phyloP scores from a whole-genome alignment of 2,113 vertebrate species.

The Xenopus laevis region DNA sequence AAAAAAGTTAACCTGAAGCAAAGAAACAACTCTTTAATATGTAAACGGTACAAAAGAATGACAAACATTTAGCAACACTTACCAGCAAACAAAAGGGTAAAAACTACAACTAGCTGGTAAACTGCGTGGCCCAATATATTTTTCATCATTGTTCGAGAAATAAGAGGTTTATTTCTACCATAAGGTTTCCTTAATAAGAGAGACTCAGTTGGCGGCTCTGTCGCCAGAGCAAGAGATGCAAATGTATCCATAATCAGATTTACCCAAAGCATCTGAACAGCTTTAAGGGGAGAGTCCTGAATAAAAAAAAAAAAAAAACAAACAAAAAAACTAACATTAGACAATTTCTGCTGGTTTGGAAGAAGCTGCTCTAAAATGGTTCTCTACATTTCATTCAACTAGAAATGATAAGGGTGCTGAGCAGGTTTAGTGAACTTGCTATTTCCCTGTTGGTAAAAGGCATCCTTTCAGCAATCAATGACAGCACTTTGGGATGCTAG shows the following conservation, averaged over 20 bases:
- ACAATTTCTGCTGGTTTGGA: too few species aligned
- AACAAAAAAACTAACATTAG: too few species aligned
- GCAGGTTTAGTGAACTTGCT: too few species aligned
- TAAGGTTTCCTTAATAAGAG: slow-evolving; percentile 93
- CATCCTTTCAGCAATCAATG: too few species aligned
- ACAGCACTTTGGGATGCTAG: too few species aligned
- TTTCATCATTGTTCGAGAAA: slow-evolving; percentile 99
- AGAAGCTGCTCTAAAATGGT: too few species aligned
- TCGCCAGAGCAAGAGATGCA: slow-evolving; percentile 94
- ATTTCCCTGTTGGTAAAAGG: too few species aligned
- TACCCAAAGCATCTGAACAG: slow-evolving; percentile 98
- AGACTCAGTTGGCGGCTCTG: slow-evolving; percentile 93
- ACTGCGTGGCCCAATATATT: slow-evolving; percentile 95
- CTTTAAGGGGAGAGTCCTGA: slow-evolving; percentile 96
- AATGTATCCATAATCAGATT: slow-evolving; percentile 99
- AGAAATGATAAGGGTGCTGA: too few species aligned
- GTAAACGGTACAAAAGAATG: neutral
- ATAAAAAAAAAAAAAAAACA: slow-evolving; percentile 54
- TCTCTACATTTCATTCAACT: too few species aligned
- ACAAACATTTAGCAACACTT: slow-evolving; percentile 52
- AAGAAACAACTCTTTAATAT: neutral
- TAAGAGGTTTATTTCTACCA: slow-evolving; percentile 96
- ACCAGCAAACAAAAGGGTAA: slow-evolving; percentile 93
- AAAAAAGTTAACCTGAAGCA: neutral
- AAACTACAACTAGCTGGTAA: slow-evolving; percentile 91